Conservation (phyloP, 2,797 vertebrate species). For the Delichon dasypus region DNA sequence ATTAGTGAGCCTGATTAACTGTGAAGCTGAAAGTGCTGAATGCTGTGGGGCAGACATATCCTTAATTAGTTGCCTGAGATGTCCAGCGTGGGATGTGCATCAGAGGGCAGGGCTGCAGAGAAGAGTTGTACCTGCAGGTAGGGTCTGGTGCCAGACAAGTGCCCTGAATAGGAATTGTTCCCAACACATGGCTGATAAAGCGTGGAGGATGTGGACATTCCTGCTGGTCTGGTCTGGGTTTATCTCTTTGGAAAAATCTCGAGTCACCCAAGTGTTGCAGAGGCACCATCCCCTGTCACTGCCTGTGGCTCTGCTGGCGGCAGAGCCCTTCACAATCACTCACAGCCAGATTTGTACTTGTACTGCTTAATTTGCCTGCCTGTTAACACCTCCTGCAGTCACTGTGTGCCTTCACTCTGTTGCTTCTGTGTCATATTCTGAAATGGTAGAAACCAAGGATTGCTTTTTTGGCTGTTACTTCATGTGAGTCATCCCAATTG, state of each 20-base stretch:
- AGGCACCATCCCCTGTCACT: neutral
- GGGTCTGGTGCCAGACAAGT: neutral
- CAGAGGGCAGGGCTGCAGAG: neutral
- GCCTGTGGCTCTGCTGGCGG: neutral
- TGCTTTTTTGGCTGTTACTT: neutral
- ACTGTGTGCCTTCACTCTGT: neutral
- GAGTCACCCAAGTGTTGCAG: rapidly evolving
- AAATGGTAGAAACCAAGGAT: neutral
- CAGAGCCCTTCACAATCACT: neutral
- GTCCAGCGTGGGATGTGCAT: neutral
- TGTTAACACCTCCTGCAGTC: neutral
- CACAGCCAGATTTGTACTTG: neutral
- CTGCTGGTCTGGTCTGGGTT: neutral
- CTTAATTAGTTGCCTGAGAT: slow-evolving; percentile 27
- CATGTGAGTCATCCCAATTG: neutral
- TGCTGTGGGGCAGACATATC: neutral
- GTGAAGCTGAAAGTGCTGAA: neutral
- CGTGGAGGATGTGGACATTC: neutral
- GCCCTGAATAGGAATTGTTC: neutral
- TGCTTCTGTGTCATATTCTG: neutral
- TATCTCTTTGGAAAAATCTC: neutral
- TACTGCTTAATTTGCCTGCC: neutral
- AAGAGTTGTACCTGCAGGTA: neutral
- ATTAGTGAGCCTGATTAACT: slow-evolving; percentile 28
- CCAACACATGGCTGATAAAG: neutral